A percentile compares a stretch with the other conserved stretches of the same genome.
phyloP scores from a whole-genome alignment of 1,140 invertebrate genomes.

The Danaus plexippus region DNA sequence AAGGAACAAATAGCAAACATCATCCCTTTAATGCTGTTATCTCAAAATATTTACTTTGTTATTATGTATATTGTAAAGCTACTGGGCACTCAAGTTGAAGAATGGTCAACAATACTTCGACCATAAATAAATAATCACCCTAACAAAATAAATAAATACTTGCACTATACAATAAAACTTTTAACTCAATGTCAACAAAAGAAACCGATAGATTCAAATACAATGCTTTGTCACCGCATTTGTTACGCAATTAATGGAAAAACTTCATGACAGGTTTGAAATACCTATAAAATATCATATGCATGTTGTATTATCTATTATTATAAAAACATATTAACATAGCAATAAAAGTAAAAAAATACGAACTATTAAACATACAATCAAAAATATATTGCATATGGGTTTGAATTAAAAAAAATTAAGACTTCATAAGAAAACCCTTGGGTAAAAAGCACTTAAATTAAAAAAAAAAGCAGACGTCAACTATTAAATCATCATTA shows the following conservation, averaged over 20 bases:
- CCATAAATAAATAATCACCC: slow-evolving; percentile 39
- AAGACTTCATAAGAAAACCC: too few relatives aligned
- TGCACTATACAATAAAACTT: slow-evolving; percentile 12
- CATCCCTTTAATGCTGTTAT: neutral
- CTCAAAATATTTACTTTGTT: too few relatives aligned
- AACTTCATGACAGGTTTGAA: slow-evolving; percentile 15
- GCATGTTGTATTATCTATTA: too few relatives aligned
- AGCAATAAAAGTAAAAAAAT: too few relatives aligned
- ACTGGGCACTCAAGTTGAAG: slow-evolving; percentile 12
- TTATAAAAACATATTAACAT: too few relatives aligned
- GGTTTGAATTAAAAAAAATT: too few relatives aligned
- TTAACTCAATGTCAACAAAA: slow-evolving; percentile 39
- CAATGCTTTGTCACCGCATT: slow-evolving; percentile 56
- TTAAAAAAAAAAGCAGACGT: slow-evolving; percentile 2
- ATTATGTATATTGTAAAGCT: slow-evolving; percentile 3
- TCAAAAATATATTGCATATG: too few relatives aligned
- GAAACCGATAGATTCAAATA: slow-evolving; percentile 54
- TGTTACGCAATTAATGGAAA: slow-evolving; percentile 57
- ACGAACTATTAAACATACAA: too few relatives aligned
- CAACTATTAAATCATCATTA: slow-evolving; percentile 55
- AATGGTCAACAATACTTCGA: slow-evolving; percentile 24
- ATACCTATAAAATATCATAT: slow-evolving; percentile 1
- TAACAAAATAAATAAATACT: slow-evolving; percentile 44
- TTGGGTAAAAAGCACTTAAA: neutral
- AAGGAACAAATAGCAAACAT: neutral